Evolutionary conservation across 2,888 invertebrate species (phyloP), one percentile per base, ranked within the genome.

Genomic region (Xestoiulus laeticollis): DNA sequence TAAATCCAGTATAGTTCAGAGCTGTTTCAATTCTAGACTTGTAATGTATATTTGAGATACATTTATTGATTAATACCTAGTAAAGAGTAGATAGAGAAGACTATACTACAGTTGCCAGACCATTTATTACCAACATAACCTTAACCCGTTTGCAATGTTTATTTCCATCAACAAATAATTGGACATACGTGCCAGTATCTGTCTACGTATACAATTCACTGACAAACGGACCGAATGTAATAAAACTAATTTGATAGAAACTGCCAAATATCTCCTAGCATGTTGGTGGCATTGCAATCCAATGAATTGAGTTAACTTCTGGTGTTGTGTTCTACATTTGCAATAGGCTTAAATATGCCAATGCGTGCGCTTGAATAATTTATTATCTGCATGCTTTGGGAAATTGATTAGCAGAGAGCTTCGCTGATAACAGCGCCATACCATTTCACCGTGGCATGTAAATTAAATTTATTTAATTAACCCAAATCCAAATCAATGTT

Each of bases 81-180:
- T 16, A 48, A 59, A 19, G 59, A 59, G 59, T 59, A 4, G n/a
- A 48, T n/a, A 59, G 59, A 59, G 59, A 43, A n/a, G 59, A 19
- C 59, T 48, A 48, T 48, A 59, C n/a, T n/a, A n/a, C 59, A n/a
- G 59, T 59, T 59, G 59, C 59, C 19, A 19, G 59, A 59, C 59
- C 59, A 59, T 59, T 59, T 59, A 59, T 59, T 59, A n/a, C 59
- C 59, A n/a, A 2, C 59, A 59, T 59, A 59, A 59, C 59, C 59
- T 59, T 59, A 59, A 59, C 59, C 59, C 19, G 59, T 59, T n/a
- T 59, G 59, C 59, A 59, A 59, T 59, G 59, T 59, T 59, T 59
- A 59, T 59, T 59, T n/a, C 59, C 19, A 59, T 59, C 59, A 1
- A n/a, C 59, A 59, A n/a, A 59, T 59, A 59, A 59, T 59, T 59